Base-by-base conservation (phyloP, 2,113 vertebrate genomes). In the Chaetura pelagica region DNA sequence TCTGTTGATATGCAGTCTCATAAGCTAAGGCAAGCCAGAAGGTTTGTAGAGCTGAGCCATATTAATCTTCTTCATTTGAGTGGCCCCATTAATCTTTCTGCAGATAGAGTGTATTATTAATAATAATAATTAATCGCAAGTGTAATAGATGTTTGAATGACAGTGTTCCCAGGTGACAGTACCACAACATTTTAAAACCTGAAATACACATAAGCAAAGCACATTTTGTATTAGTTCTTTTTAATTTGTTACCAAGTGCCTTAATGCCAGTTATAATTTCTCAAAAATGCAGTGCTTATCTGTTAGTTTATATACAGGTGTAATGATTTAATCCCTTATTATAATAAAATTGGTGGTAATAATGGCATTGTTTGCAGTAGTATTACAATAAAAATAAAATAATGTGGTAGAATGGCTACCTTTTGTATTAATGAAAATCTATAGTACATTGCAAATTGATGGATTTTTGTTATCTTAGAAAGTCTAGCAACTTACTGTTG, bases 1-100 rank as follows among this genome's bases (percentile, higher is more conserved):
- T 26, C 21, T 55, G 8, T 79, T 59, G 32, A 34, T 38, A 32
- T 0, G 0, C 7, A 30, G 8, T 57, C 68, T 91, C 11, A 48
- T 24, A 20, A 77, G 11, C 15, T 68, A 54, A 68, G 40, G 21
- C 8, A 51, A 38, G 42, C 17, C 44, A 62, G 62, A 32, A 12
- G 9, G 18, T 72, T 72, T 78, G 5, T 72, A 68, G 11, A 55
- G 42, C 10, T 67, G 27, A 85, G 17, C n/a, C 7, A 1, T 34
- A 35, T 58, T 38, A 62, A 58, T 68, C n/a, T 83, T 58, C 16
- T 22, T 84, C 30, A 7, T 52, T 23, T 80, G 24, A 69, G 17
- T 84, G 46, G 42, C 42, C 17, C 32, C 49, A 15, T 69, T 91
- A 54, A 64, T 66, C 8, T 84, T 23, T 42, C 4, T 62, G 24